These are phyloP conservation scores for Brachionus manjavacas DNA, from an alignment of 1,140 invertebrate genomes.

Conservation along the genomic window DNA sequence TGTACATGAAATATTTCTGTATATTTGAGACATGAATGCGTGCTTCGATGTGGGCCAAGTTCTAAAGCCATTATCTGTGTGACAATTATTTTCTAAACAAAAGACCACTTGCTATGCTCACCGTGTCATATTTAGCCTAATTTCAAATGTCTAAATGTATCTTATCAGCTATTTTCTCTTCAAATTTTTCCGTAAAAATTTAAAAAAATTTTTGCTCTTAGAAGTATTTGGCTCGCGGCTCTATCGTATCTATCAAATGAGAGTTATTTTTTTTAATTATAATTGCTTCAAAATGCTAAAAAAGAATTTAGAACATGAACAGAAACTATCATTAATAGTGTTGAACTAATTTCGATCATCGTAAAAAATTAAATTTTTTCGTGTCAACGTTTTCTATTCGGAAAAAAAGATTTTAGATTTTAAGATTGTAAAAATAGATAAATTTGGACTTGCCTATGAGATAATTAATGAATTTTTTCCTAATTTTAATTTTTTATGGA, in stretches of 20 bases:
- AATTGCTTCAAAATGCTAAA: neutral
- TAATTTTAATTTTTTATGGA: neutral
- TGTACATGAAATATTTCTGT: constrained; percentile 17
- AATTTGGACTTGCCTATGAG: neutral
- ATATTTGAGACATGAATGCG: neutral
- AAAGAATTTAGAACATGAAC: constrained; percentile 38
- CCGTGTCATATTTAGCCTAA: constrained; percentile 26
- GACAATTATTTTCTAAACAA: constrained; percentile 8
- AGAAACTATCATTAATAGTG: constrained; percentile 12
- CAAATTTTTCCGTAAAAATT: constrained; percentile 23
- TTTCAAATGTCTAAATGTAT: constrained; percentile 32
- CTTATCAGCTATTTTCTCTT: constrained; percentile 38
- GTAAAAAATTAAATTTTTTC: neutral
- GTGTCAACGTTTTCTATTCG: constrained; percentile 20
- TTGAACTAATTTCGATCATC: constrained; percentile 4
- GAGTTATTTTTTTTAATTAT: constrained; percentile 1
- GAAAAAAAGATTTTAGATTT: neutral
- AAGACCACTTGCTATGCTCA: neutral
- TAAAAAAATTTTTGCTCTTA: neutral
- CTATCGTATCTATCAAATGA: neutral
- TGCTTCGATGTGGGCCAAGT: neutral
- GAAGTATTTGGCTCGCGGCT: neutral
- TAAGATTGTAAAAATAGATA: neutral
- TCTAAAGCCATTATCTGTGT: constrained; percentile 14
- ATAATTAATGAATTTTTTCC: neutral